phyloP scores from a whole-genome alignment of 2,888 invertebrate genomes.

The Macrophya alboannulata region DNA sequence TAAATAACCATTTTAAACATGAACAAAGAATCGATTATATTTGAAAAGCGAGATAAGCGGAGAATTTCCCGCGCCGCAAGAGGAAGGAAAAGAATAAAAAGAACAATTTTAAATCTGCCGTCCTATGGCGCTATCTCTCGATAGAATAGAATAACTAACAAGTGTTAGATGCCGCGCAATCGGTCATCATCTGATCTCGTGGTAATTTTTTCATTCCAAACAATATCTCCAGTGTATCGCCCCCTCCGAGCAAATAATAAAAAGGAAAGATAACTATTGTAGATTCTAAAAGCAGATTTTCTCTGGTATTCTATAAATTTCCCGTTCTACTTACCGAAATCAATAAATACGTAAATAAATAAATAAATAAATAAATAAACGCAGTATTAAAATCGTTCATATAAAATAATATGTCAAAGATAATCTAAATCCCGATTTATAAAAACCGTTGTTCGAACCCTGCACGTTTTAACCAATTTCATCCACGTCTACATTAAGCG shows the following conservation, averaged over 20 bases:
- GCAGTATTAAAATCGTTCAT: not conserved
- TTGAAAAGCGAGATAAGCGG: not conserved
- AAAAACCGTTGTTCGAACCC: not conserved
- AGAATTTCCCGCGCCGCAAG: not conserved
- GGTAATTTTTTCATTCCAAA: not conserved
- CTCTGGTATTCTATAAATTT: not conserved
- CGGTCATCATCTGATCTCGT: not conserved
- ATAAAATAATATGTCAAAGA: no score
- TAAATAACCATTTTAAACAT: not conserved
- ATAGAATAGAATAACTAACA: not conserved
- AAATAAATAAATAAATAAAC: not conserved
- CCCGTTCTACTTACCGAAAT: not conserved
- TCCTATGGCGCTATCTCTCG: not conserved
- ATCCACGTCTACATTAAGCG: slow-evolving; percentile 1
- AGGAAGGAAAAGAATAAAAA: not conserved
- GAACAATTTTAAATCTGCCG: not conserved
- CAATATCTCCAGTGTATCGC: not conserved
- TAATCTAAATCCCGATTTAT: no score
- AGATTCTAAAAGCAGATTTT: not conserved
- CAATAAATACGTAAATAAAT: not conserved
- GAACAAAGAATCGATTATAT: not conserved
- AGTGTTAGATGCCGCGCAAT: not conserved
- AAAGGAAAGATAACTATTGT: not conserved
- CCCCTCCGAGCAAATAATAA: not conserved
- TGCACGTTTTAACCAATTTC: not conserved